These are phyloP conservation scores for Drosophila pruinosa DNA, from an alignment of 1,140 invertebrate genomes.

Conservation along the genomic window DNA sequence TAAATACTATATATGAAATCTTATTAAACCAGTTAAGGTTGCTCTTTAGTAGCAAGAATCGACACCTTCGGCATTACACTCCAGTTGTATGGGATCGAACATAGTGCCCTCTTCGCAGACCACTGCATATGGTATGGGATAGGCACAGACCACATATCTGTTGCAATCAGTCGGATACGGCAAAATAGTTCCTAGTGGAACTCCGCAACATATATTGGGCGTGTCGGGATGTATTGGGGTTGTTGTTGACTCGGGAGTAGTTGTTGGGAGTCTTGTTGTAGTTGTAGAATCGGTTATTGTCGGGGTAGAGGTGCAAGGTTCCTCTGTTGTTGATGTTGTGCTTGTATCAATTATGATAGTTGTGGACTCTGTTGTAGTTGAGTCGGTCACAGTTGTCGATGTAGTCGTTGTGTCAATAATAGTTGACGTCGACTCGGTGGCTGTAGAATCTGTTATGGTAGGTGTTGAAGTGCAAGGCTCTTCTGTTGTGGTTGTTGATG, in stretches of 20 bases:
- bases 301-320: not conserved
- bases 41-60: not conserved
- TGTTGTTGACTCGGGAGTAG: not conserved
- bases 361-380: not conserved
- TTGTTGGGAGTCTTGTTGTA: not conserved
- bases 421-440: not conserved
- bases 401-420: not conserved
- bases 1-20: not conserved
- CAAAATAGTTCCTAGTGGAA: slow-evolving; percentile 41
- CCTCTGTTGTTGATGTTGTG: slow-evolving; percentile 1
- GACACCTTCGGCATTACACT: slow-evolving; percentile 20
- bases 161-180: slow-evolving; percentile 57
- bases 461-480: not conserved
- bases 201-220: slow-evolving; percentile 54
- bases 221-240: slow-evolving; percentile 36
- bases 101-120: slow-evolving; percentile 21
- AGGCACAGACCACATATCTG: slow-evolving; percentile 60
- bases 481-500: slow-evolving; percentile 8
- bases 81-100: slow-evolving; percentile 12
- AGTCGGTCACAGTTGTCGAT: not conserved
- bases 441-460: slow-evolving; percentile 7
- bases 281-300: slow-evolving; percentile 11
- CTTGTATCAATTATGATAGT: not conserved
- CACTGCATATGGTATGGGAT: slow-evolving; percentile 50
- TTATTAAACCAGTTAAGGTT: not conserved